These are phyloP conservation scores for Strigamia transsilvanica DNA, from an alignment of 2,888 invertebrate genomes.

Conservation along the genomic window DNA sequence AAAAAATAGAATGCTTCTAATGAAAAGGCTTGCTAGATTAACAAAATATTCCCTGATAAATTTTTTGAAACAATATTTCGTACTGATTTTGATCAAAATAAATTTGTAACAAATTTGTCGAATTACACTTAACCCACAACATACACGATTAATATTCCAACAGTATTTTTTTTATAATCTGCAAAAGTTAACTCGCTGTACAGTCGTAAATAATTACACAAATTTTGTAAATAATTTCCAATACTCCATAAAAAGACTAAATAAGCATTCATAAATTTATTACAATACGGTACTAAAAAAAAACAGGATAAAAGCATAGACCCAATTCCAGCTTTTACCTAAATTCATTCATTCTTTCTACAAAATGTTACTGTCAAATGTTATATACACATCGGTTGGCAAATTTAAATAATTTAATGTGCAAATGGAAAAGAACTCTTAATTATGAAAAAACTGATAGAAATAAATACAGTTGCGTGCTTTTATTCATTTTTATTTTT, in stretches of 20 bases:
- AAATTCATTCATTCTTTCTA: constrained; percentile 18
- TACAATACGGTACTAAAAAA: background rate
- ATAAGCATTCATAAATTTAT: background rate
- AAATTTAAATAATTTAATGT: background rate
- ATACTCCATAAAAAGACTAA: constrained; percentile 2
- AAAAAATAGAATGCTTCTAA: constrained; percentile 17
- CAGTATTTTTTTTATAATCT: background rate
- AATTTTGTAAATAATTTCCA: background rate
- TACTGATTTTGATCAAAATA: background rate
- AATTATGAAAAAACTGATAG: background rate
- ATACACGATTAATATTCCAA: constrained; percentile 10
- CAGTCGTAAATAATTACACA: constrained; percentile 9
- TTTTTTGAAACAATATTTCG: background rate
- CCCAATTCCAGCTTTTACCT: background rate
- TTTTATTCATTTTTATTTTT: background rate
- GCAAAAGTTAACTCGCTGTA: constrained; percentile 15
- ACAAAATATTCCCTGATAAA: background rate
- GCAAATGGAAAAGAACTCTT: background rate
- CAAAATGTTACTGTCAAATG: background rate
- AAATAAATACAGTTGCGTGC: constrained; percentile 29
- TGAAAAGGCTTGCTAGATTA: background rate
- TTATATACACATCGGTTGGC: background rate
- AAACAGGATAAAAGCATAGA: background rate
- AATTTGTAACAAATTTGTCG: background rate
- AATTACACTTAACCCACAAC: background rate